Conservation (phyloP, 2,797 vertebrate species). For the Corythornis leucogaster region DNA sequence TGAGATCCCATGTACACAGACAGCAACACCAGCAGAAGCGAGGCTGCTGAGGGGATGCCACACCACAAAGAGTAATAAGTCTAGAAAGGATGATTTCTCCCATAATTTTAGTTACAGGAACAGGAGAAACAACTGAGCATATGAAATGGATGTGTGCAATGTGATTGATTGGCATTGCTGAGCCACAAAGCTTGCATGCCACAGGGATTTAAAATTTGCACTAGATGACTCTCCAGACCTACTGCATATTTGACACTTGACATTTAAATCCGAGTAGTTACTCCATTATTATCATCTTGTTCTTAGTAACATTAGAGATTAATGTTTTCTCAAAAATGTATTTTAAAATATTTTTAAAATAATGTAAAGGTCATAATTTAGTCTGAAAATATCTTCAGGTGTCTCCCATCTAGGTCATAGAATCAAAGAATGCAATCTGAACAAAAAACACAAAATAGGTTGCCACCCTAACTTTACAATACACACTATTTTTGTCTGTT, state of each 20-base stretch:
- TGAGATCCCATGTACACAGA: fast-evolving
- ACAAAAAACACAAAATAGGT: not conserved
- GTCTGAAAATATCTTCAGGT: not conserved
- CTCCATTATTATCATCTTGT: not conserved
- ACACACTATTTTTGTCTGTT: not conserved
- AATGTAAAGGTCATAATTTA: not conserved
- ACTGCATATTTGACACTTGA: not conserved
- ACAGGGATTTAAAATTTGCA: not conserved
- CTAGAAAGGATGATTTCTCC: not conserved
- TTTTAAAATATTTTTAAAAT: not conserved
- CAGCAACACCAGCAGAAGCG: fast-evolving
- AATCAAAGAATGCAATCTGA: not conserved
- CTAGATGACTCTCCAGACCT: not conserved
- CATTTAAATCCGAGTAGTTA: not conserved
- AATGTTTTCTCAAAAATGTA: not conserved
- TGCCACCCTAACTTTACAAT: not conserved
- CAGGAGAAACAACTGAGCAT: not conserved
- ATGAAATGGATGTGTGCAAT: not conserved
- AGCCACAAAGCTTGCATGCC: not conserved
- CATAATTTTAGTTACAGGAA: not conserved
- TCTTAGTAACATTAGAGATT: not conserved
- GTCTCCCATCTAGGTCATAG: not conserved
- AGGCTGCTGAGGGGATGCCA: fast-evolving
- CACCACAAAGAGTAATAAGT: not conserved
- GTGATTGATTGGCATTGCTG: not conserved